A percentile compares a stretch with the other conserved stretches of the same genome.
phyloP scores from a whole-genome alignment of 1,140 invertebrate species.

The Coelopa frigida region DNA sequence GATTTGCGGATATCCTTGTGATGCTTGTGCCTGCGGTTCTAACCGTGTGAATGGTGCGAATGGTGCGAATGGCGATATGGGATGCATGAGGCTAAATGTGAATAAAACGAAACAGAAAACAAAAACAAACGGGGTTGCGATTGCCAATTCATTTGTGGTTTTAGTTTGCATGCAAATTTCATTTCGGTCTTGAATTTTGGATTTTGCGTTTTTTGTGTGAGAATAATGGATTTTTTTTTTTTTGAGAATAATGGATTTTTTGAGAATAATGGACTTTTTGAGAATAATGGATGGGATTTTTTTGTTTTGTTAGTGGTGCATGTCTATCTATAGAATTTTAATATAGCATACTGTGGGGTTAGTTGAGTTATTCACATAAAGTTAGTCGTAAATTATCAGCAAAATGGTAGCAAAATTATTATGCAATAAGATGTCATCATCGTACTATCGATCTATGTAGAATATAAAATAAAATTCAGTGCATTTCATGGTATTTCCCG shows the following conservation, averaged over 20 bases:
- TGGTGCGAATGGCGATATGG: constrained; percentile 9
- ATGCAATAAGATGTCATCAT: too few relatives aligned
- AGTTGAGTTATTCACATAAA: too few relatives aligned
- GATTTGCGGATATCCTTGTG: constrained; percentile 22
- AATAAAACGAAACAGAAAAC: too few relatives aligned
- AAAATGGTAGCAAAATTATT: too few relatives aligned
- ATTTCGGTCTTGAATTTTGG: neutral
- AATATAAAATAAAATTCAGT: too few relatives aligned
- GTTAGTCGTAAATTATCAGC: too few relatives aligned
- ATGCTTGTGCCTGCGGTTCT: constrained; percentile 32
- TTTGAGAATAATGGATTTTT: constrained; percentile 1
- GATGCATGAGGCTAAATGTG: constrained; percentile 5
- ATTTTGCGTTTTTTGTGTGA: neutral
- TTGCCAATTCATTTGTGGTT: neutral
- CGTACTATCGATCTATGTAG: too few relatives aligned
- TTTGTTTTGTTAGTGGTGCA: too few relatives aligned
- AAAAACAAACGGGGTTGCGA: constrained; percentile 8
- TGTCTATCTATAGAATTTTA: too few relatives aligned
- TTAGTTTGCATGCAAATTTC: neutral
- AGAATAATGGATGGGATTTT: neutral
- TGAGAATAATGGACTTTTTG: neutral
- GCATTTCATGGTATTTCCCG: too few relatives aligned
- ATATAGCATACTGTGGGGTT: too few relatives aligned
- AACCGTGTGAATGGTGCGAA: constrained; percentile 8
- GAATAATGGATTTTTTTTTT: constrained; percentile 1